Base-by-base conservation (phyloP, 2,888 invertebrate genomes). In the Liopterus haemorrhoidalis region DNA sequence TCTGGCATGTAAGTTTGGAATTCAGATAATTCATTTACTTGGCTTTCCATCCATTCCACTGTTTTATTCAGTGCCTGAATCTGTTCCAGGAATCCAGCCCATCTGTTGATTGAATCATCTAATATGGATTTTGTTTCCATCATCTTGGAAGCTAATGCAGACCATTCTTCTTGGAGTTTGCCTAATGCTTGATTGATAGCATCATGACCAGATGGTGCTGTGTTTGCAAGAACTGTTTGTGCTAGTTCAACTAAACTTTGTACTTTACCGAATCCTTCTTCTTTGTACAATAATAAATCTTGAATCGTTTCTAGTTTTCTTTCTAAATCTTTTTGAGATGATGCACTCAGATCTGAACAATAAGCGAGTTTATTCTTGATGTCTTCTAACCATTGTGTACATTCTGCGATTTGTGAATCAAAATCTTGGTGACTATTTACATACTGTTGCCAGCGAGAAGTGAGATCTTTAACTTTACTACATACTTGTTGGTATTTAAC, bases 401-500 rank as follows among this genome's bases (percentile, higher is more conserved):
- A 89, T 58, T 89, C 87, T 0, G 81, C 76, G 1, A 89, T 72
- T 58, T 84, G 81, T 50, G 81, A 82, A 40, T 90, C 82, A 59
- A 91, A 91, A 58, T 92, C 89, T 70, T 90, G 86, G 62, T 93
- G 92, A 19, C 81, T 82, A 31, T 78, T 79, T 0, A 90, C 92
- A 63, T 91, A 93, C 52, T 89, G 87, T 59, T 92, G 90, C 95
- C 95, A 95, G 56, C 89, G 85, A 39, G 80, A 79, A 18, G 88
- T 87, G 16, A 93, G 70, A 59, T 95, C 94, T 71, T 94, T 95
- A 1, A 93, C 86, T 66, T 90, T 89, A 56, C 85, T 85, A 41
- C 87, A 85, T 24, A 95, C 75, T 57, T 88, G 86, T 64, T 93
- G 92, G 61, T 95, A 95, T 68, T 92, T 90, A 2, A 88, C 79